These are phyloP conservation scores for Anneissia japonica DNA, from an alignment of 35 echinoderm and acorn worm genomes.

Conservation along the genomic window DNA sequence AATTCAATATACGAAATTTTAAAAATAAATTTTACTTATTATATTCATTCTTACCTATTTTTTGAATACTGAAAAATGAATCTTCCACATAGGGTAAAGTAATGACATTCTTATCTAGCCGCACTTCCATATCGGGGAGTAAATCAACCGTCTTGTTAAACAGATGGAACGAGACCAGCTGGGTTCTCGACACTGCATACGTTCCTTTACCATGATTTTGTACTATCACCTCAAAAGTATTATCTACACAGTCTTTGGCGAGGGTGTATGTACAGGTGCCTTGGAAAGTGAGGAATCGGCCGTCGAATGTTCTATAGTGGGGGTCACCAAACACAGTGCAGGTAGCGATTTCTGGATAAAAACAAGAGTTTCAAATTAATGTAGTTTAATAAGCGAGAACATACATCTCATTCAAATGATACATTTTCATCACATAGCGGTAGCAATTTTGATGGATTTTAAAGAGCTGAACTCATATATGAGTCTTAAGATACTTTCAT, in stretches of 20 bases:
- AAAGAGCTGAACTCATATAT: no score
- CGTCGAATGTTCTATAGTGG: slow-evolving; percentile 94
- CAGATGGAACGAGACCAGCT: slow-evolving; percentile 58
- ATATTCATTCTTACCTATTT: slow-evolving; percentile 50
- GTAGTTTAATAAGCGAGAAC: no score
- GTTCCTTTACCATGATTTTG: slow-evolving; percentile 93
- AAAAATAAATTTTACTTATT: no score
- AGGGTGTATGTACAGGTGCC: slow-evolving; percentile 87
- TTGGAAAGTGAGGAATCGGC: slow-evolving; percentile 78
- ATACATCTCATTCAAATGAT: no score
- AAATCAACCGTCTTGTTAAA: slow-evolving; percentile 78
- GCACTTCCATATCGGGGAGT: slow-evolving; percentile 64
- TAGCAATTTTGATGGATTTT: no score
- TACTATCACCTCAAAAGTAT: slow-evolving; percentile 54
- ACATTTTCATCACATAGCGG: no score
- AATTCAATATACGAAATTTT: no score
- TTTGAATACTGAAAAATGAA: slow-evolving; percentile 71
- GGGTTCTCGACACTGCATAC: slow-evolving; percentile 75
- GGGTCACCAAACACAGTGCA: slow-evolving; percentile 97
- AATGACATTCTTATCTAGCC: slow-evolving; percentile 38
- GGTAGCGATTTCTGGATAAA: slow-evolving; percentile 58
- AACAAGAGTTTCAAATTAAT: no score
- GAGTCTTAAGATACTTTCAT: no score
- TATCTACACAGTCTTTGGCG: slow-evolving; percentile 61
- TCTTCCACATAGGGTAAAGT: slow-evolving; percentile 65